Conservation (phyloP, 2,888 invertebrate species). For the Cantharis rufa region DNA sequence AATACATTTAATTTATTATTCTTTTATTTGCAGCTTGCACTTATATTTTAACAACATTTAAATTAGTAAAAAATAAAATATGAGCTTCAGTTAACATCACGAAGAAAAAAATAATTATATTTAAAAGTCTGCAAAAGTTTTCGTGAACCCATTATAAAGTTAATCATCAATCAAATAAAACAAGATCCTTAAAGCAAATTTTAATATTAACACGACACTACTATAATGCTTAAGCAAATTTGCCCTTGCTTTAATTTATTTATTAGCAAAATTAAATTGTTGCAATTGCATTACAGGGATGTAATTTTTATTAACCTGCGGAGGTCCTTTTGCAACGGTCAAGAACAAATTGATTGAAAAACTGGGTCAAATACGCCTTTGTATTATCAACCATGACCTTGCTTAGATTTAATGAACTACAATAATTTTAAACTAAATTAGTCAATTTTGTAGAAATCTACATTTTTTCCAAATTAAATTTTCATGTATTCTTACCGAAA, state of each 20-base stretch:
- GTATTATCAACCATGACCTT: constrained; percentile 38
- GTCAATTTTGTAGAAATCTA: neutral
- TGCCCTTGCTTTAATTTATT: constrained; percentile 1
- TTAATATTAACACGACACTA: neutral
- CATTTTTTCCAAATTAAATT: neutral
- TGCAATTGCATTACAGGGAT: constrained; percentile 1
- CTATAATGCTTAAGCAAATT: neutral
- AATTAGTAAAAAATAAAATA: no score
- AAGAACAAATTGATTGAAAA: constrained; percentile 36
- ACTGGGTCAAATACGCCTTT: constrained; percentile 38
- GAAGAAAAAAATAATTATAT: no score
- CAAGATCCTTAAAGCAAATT: neutral
- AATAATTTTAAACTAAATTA: neutral
- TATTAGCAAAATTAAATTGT: neutral
- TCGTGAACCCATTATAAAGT: neutral
- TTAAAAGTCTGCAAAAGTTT: no score
- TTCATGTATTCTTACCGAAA: neutral
- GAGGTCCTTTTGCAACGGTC: constrained; percentile 29
- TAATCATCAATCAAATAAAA: neutral
- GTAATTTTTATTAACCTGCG: constrained; percentile 12
- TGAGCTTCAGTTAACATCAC: no score
- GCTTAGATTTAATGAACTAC: constrained; percentile 4
- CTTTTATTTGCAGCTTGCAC: no score
- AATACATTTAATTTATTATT: no score
- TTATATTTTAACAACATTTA: no score